phyloP scores from a whole-genome alignment of 1,140 invertebrate species.

The Heliconius hewitsoni region DNA sequence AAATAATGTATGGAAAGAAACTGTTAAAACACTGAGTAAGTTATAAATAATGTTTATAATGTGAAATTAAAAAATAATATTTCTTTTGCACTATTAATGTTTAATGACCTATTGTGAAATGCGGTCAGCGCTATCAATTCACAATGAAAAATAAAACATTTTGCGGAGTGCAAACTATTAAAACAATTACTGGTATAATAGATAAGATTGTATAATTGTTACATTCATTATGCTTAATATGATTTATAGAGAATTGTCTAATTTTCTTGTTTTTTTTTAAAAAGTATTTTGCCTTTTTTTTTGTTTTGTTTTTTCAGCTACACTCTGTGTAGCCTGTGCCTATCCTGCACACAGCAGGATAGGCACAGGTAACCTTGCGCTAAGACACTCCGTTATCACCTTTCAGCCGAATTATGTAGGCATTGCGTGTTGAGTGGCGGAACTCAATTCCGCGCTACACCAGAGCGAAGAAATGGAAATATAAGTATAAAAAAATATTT shows the following conservation, averaged over 20 bases:
- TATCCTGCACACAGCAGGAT: too few relatives aligned
- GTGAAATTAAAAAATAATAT: neutral
- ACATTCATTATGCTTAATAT: neutral
- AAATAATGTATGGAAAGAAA: neutral
- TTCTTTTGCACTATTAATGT: neutral
- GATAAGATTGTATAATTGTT: constrained; percentile 12
- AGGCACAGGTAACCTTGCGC: too few relatives aligned
- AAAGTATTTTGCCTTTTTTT: too few relatives aligned
- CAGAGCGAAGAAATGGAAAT: too few relatives aligned
- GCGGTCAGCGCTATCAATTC: constrained; percentile 11
- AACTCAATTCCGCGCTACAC: too few relatives aligned
- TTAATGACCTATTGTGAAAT: constrained; percentile 9
- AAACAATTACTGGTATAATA: neutral
- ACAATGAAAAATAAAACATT: constrained; percentile 7
- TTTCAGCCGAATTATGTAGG: too few relatives aligned
- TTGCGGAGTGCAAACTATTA: neutral
- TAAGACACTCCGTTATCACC: too few relatives aligned
- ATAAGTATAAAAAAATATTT: too few relatives aligned
- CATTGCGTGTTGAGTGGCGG: too few relatives aligned
- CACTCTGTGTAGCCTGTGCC: too few relatives aligned
- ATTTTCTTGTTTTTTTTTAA: neutral
- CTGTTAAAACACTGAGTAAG: neutral
- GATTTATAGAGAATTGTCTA: neutral
- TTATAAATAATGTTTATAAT: neutral
- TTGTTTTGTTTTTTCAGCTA: too few relatives aligned